A percentile compares a stretch with the other conserved stretches of the same genome.
Evolutionary conservation across 2,113 vertebrate genomes (phyloP).

Genomic region (Tympanuchus pallidicinctus): DNA sequence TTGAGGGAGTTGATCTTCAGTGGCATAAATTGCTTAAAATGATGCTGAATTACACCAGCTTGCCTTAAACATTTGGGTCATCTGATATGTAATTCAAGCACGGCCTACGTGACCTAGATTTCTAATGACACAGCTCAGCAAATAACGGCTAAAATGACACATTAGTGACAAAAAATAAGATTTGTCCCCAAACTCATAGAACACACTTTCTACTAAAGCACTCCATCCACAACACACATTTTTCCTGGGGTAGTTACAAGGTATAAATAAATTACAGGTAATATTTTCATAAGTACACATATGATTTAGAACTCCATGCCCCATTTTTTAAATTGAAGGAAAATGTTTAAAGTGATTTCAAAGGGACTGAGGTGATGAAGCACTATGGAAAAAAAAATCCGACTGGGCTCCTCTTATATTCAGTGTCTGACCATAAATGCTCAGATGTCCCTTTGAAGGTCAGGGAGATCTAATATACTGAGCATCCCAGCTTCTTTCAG

Average conservation of each 20-base stretch:
- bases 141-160: slow-evolving; percentile 28
- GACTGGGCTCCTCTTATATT: not conserved
- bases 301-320: not conserved
- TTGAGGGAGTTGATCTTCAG: slow-evolving; percentile 11
- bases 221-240: not conserved
- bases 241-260: not conserved
- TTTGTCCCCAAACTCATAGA: not conserved
- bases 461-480: slow-evolving; percentile 42
- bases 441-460: slow-evolving; percentile 53
- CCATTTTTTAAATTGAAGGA: slow-evolving; percentile 48
- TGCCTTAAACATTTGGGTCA: slow-evolving; percentile 40
- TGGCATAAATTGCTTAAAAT: slow-evolving; percentile 47
- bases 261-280: slow-evolving; percentile 49
- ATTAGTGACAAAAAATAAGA: not conserved
- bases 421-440: slow-evolving; percentile 18
- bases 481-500: slow-evolving; percentile 34
- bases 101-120: slow-evolving; percentile 10
- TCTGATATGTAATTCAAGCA: slow-evolving; percentile 30
- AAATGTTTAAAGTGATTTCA: slow-evolving; percentile 57
- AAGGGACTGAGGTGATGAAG: slow-evolving; percentile 7
- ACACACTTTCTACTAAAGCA: not conserved
- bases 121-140: slow-evolving; percentile 28
- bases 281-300: slow-evolving; percentile 35
- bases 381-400: not conserved
- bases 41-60: slow-evolving; percentile 14